Evolutionary conservation across 2,888 invertebrate species (phyloP).

Genomic region (Euplagia quadripunctaria): DNA sequence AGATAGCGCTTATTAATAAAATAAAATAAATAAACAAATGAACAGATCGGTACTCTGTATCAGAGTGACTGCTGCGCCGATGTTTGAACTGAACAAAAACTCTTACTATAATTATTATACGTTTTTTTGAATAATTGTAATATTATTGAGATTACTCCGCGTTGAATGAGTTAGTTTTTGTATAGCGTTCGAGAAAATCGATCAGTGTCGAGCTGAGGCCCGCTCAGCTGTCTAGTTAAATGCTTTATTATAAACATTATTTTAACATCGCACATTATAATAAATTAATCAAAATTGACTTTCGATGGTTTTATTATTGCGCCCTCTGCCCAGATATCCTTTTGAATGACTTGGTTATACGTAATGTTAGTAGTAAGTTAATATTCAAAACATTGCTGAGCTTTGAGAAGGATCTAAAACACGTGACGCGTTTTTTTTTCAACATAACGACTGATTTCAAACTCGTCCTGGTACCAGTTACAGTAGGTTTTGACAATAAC

Average conservation of each 20-base stretch:
- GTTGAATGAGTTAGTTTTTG: slow-evolving; percentile 72
- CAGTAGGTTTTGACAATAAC: no score
- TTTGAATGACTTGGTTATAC: not conserved
- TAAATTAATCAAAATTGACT: slow-evolving; percentile 86
- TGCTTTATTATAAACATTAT: slow-evolving; percentile 86
- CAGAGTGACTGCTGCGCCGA: slow-evolving; percentile 77
- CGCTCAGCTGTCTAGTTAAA: slow-evolving; percentile 75
- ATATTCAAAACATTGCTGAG: no score
- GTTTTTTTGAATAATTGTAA: slow-evolving; percentile 65
- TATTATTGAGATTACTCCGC: slow-evolving; percentile 69
- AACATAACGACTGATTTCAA: no score
- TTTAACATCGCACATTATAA: slow-evolving; percentile 88
- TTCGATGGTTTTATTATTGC: slow-evolving; percentile 58
- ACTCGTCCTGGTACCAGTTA: no score
- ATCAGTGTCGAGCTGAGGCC: slow-evolving; percentile 66
- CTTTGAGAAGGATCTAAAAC: not conserved
- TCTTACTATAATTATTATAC: slow-evolving; percentile 61
- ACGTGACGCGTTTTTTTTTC: no score
- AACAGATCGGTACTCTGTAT: slow-evolving; percentile 80
- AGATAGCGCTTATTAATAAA: slow-evolving; percentile 82
- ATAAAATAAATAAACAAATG: slow-evolving; percentile 34
- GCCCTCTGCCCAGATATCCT: slow-evolving; percentile 1
- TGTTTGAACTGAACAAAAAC: slow-evolving; percentile 75
- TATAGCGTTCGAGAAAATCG: slow-evolving; percentile 70
- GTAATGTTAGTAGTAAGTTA: no score